Percentiles rank a stretch among this genome's conserved stretches.
phyloP scores from a whole-genome alignment of 1,140 invertebrate genomes.

The Conopomorpha cramerella region DNA sequence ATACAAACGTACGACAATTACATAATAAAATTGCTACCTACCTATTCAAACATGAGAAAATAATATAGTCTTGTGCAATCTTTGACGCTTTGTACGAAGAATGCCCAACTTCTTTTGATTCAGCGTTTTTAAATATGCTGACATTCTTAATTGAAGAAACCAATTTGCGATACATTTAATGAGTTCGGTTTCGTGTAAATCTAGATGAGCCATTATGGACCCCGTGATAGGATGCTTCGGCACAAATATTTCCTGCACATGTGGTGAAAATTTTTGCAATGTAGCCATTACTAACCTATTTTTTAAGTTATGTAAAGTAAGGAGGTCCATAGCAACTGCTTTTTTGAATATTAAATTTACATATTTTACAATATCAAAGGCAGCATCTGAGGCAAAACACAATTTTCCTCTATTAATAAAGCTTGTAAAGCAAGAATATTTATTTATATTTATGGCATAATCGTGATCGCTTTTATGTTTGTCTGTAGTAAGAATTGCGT shows the following conservation, averaged over 20 bases:
- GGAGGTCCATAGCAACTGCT: neutral
- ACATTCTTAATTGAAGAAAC: too few relatives aligned
- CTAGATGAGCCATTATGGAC: too few relatives aligned
- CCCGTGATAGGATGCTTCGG: too few relatives aligned
- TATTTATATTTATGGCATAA: slow-evolving; percentile 1
- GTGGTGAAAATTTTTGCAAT: too few relatives aligned
- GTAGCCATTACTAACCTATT: too few relatives aligned
- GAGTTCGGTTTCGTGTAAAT: neutral
- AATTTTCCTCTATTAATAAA: neutral
- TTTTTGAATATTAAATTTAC: slow-evolving; percentile 1
- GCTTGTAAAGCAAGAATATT: slow-evolving; percentile 4
- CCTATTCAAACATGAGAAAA: slow-evolving; percentile 7
- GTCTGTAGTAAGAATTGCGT: neutral
- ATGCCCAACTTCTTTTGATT: too few relatives aligned
- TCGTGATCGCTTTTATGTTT: neutral
- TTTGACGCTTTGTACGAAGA: slow-evolving; percentile 4
- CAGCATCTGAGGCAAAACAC: neutral
- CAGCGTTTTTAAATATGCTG: too few relatives aligned
- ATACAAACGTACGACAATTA: too few relatives aligned
- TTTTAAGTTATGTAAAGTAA: neutral
- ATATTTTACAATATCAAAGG: slow-evolving; percentile 1
- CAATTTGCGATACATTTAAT: neutral
- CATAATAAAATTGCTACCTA: too few relatives aligned
- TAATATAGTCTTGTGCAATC: slow-evolving; percentile 6
- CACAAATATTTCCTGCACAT: too few relatives aligned